Evolutionary conservation across 1,140 invertebrate genomes (phyloP).

Genomic region (Pseudobourletiella spinata): DNA sequence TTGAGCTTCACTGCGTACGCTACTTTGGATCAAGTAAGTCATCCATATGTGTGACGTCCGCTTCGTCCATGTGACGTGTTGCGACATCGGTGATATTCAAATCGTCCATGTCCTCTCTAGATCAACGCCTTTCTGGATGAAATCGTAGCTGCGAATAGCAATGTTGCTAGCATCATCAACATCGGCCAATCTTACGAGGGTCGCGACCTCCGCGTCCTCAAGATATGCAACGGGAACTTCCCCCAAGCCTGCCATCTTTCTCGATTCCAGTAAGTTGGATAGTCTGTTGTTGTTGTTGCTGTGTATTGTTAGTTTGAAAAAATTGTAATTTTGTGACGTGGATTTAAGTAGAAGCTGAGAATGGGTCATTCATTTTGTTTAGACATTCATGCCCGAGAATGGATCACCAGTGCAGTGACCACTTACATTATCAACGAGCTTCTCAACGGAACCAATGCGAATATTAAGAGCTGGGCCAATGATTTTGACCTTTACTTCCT

Average conservation of each 20-base stretch:
- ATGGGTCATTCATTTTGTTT: not conserved
- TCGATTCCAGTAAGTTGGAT: slow-evolving; percentile 20
- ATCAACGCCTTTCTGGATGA: slow-evolving; percentile 20
- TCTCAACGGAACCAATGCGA: slow-evolving; percentile 42
- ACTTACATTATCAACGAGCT: slow-evolving; percentile 14
- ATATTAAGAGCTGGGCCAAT: slow-evolving; percentile 34
- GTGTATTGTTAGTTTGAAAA: too few relatives aligned
- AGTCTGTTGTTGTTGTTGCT: too few relatives aligned
- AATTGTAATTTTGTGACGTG: too few relatives aligned
- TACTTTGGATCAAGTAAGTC: not conserved
- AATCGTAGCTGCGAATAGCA: slow-evolving; percentile 1
- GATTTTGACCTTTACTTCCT: slow-evolving; percentile 52
- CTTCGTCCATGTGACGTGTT: too few relatives aligned
- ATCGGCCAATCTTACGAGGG: slow-evolving; percentile 17
- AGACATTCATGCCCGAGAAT: slow-evolving; percentile 7
- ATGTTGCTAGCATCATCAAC: not conserved
- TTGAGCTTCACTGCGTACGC: not conserved
- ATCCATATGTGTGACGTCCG: too few relatives aligned
- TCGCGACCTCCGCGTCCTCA: slow-evolving; percentile 8
- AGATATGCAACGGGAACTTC: too few relatives aligned
- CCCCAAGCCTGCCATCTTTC: too few relatives aligned
- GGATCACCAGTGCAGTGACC: not conserved
- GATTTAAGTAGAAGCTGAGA: too few relatives aligned
- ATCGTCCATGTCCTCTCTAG: not conserved
- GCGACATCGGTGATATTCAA: too few relatives aligned